Conservation (phyloP, 2,113 vertebrate genomes). For the Chaenogobius annularis region DNA sequence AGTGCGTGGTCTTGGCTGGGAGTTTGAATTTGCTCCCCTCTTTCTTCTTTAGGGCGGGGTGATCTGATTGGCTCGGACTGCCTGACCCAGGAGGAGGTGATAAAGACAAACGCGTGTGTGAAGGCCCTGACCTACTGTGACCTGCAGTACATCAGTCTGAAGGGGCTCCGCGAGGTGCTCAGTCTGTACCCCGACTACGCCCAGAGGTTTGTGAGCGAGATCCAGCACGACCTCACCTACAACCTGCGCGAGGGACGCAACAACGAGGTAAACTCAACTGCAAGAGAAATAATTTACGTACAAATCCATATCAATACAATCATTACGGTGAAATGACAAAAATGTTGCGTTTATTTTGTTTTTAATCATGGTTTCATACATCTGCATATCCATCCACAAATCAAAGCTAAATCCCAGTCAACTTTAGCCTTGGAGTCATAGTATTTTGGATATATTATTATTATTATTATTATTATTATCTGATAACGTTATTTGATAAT, state of each 20-base stretch:
- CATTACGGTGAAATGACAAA: too few relatives aligned
- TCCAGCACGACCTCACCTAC: constrained; percentile 83
- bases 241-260: constrained; percentile 81
- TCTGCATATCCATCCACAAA: too few relatives aligned
- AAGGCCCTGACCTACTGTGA: constrained; percentile 85
- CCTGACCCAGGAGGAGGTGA: constrained; percentile 80
- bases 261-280: constrained; percentile 57
- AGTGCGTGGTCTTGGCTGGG: too few relatives aligned
- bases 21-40: not conserved
- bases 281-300: too few relatives aligned
- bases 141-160: constrained; percentile 83
- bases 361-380: too few relatives aligned
- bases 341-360: too few relatives aligned
- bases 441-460: not conserved
- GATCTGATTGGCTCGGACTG: constrained; percentile 83
- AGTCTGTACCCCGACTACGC: constrained; percentile 81
- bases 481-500: not conserved
- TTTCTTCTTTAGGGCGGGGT: constrained; percentile 72
- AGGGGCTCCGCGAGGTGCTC: constrained; percentile 80
- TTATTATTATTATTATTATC: not conserved
- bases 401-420: too few relatives aligned
- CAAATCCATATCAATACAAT: too few relatives aligned
- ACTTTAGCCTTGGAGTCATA: not conserved
- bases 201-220: constrained; percentile 80
- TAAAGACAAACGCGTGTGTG: constrained; percentile 84